A percentile compares a stretch with the other conserved stretches of the same genome.
These are phyloP conservation scores for Isurus oxyrinchus DNA, from an alignment of 2,113 vertebrate species.

Conservation along the genomic window DNA sequence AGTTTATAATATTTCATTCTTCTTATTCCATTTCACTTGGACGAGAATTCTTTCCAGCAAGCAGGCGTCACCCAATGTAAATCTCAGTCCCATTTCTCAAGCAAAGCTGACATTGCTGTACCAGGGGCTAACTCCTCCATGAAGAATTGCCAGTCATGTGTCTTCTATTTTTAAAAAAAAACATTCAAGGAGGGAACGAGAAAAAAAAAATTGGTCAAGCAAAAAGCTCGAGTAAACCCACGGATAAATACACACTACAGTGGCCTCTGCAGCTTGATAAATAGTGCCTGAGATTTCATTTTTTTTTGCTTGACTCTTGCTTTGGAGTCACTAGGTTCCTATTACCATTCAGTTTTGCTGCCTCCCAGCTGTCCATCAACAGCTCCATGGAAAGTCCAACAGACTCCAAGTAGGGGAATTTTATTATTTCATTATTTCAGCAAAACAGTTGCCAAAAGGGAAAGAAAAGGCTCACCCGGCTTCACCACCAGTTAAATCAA, in stretches of 20 bases:
- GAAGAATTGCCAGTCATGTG: neutral
- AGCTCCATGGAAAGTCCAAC: neutral
- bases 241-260: neutral
- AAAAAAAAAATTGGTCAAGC: neutral
- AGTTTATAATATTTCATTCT: slow-evolving; percentile 31
- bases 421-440: neutral
- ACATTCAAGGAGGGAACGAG: neutral
- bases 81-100: slow-evolving; percentile 35
- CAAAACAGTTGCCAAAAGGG: neutral
- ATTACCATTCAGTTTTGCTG: neutral
- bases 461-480: neutral
- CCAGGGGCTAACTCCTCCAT: neutral
- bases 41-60: slow-evolving; percentile 24
- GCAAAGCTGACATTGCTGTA: neutral
- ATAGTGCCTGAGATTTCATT: neutral
- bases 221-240: neutral
- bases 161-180: neutral
- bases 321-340: neutral
- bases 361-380: neutral
- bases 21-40: slow-evolving; percentile 36
- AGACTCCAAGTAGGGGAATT: neutral
- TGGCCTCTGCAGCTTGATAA: neutral
- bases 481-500: neutral
- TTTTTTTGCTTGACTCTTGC: neutral
- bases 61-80: slow-evolving; percentile 33